phyloP scores from a whole-genome alignment of 2,797 vertebrate genomes.

The Catostomus latipinnis region DNA sequence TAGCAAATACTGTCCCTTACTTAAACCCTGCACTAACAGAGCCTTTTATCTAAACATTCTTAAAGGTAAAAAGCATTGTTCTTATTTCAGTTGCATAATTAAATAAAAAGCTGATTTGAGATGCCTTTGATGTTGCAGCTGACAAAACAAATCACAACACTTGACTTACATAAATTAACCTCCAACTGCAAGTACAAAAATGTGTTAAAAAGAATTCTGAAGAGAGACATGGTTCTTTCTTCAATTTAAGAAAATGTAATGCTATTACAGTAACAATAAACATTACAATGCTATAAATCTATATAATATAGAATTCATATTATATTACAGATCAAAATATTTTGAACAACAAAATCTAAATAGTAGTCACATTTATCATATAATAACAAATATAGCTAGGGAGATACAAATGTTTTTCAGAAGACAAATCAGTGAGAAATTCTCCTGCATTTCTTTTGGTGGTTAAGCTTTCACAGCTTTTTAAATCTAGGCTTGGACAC shows the following conservation, averaged over 20 bases:
- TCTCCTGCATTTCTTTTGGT: slow-evolving; percentile 11
- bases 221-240: background rate
- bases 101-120: background rate
- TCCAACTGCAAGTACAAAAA: background rate
- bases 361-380: slow-evolving; percentile 14
- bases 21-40: background rate
- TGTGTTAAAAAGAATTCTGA: background rate
- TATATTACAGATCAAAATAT: background rate
- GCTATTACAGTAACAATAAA: background rate
- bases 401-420: slow-evolving; percentile 18
- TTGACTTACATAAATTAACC: background rate
- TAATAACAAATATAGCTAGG: background rate
- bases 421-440: slow-evolving; percentile 19
- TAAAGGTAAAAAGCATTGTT: background rate
- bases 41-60: slow-evolving; percentile 11
- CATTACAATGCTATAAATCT: background rate
- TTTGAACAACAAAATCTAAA: too few relatives aligned
- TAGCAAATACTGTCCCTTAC: slow-evolving; percentile 31
- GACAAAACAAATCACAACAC: background rate
- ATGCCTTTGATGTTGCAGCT: background rate
- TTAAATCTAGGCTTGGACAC: slow-evolving; percentile 53
- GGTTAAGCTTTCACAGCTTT: slow-evolving; percentile 47
- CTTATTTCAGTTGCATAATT: background rate
- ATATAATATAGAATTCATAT: background rate
- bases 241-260: background rate